Base-by-base conservation (phyloP, 2,113 vertebrate species). In the Microcebus tavaratra region DNA sequence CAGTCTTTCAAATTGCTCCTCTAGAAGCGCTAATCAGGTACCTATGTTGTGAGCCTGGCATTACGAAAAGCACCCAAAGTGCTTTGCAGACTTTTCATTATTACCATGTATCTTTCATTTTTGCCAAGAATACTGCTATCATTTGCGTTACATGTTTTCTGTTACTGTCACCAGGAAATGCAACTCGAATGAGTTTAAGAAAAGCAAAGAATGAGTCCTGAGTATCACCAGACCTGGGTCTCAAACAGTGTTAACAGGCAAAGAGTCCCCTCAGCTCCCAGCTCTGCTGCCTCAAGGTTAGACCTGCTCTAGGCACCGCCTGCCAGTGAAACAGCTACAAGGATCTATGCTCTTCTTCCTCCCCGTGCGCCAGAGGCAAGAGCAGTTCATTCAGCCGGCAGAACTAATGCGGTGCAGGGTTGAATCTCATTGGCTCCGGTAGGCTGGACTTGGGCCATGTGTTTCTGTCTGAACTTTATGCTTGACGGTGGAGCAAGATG, bases 301-400 rank as follows among this genome's bases (percentile, higher is more conserved):
- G 25, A 2, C 8, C 63, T 8, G 1, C 0, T 4, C 8, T 13
- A 29, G 12, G 48, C 2, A 29, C 50, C 8, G 0, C 7, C 17
- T 31, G n/a, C 29, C 42, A 2, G 1, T 1, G 8, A 68, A 6
- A 45, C 0, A 45, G 59, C 63, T 29, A 1, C 0, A 10, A 6
- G 12, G 2, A 7, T 18, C 31, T 6, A 23, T 1, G 8, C 2
- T 31, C 15, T 1, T 31, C 15, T 1, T 8, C 12, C 1, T 11
- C 9, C 6, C 8, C 3, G 8, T n/a, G 17, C 1, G 14, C 18
- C 6, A 7, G 39, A 91, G 39, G 48, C 0, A 18, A 36, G 5
- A n/a, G 45, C 27, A 15, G n/a, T 11, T 68, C 29, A 18, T 42
- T n/a, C 42, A 23, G 23, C 6, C 5, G 18, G 27, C 6, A 34